These are phyloP conservation scores for Lethocerus indicus DNA, from an alignment of 1,140 invertebrate genomes.

Conservation along the genomic window DNA sequence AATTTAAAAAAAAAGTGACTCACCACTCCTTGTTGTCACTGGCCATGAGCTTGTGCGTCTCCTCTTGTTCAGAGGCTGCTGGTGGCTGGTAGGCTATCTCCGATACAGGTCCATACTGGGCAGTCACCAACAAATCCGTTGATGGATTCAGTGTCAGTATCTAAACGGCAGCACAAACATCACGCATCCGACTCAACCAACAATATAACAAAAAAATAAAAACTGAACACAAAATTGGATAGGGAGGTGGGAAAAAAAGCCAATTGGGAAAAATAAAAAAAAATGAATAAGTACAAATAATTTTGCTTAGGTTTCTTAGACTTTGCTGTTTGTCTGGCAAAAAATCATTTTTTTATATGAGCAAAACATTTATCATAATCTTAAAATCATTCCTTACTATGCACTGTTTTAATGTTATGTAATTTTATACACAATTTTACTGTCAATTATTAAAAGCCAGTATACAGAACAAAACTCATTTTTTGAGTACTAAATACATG, in stretches of 20 bases:
- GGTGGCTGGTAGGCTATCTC: slow-evolving; percentile 40
- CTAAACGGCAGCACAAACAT: slow-evolving; percentile 17
- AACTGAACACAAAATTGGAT: no score
- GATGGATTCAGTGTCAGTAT: slow-evolving; percentile 36
- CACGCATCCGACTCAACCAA: slow-evolving; percentile 8
- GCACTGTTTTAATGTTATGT: no score
- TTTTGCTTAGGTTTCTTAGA: no score
- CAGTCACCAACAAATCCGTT: slow-evolving; percentile 48
- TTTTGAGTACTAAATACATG: no score
- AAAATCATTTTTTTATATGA: no score
- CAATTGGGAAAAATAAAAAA: neutral
- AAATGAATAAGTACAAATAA: neutral
- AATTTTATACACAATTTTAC: no score
- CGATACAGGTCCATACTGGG: slow-evolving; percentile 46
- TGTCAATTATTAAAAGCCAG: no score
- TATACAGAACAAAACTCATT: no score
- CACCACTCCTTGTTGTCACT: slow-evolving; percentile 44
- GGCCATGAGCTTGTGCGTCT: slow-evolving; percentile 45
- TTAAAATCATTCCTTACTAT: no score
- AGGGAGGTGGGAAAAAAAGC: neutral
- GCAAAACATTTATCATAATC: no score
- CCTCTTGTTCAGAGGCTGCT: slow-evolving; percentile 32
- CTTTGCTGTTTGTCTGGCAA: no score
- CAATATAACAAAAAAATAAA: slow-evolving; percentile 16
- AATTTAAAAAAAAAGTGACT: no score